phyloP scores from a whole-genome alignment of 2,888 invertebrate species.

The Erebia aethiops region DNA sequence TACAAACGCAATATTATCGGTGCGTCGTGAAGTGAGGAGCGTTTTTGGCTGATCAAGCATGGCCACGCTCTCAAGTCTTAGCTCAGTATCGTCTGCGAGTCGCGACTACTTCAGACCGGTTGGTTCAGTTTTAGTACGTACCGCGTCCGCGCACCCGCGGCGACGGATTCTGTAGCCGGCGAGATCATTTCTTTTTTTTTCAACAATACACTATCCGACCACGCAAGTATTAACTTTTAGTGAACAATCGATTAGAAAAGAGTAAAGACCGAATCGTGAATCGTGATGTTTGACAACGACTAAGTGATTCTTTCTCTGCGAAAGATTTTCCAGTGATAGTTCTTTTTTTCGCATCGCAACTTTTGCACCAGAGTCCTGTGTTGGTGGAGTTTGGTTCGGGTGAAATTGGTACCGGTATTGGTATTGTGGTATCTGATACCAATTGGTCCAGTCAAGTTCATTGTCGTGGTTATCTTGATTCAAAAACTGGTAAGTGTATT shows the following conservation, averaged over 20 bases:
- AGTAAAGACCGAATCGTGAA: constrained; percentile 18
- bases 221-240: constrained; percentile 42
- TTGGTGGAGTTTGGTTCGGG: constrained; percentile 53
- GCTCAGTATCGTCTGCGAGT: constrained; percentile 45
- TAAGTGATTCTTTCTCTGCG: constrained; percentile 31
- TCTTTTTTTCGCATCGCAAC: constrained; percentile 52
- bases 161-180: constrained; percentile 51
- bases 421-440: constrained; percentile 53
- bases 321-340: constrained; percentile 27
- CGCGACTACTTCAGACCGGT: constrained; percentile 71
- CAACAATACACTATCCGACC: constrained; percentile 39
- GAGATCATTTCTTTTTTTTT: constrained; percentile 56
- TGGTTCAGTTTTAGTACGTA: constrained; percentile 74
- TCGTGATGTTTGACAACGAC: constrained; percentile 14
- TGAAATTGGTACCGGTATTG: constrained; percentile 63
- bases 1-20: constrained; percentile 34
- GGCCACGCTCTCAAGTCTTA: constrained; percentile 45
- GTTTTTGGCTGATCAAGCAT: constrained; percentile 50
- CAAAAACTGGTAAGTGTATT: constrained; percentile 67
- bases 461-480: constrained; percentile 68
- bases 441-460: constrained; percentile 68
- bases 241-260: constrained; percentile 34
- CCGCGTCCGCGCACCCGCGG: constrained; percentile 67
- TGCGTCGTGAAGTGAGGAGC: constrained; percentile 49
- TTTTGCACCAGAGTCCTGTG: constrained; percentile 54